Conservation (phyloP, 2,888 invertebrate genomes). For the Eristalinus aeneus region DNA sequence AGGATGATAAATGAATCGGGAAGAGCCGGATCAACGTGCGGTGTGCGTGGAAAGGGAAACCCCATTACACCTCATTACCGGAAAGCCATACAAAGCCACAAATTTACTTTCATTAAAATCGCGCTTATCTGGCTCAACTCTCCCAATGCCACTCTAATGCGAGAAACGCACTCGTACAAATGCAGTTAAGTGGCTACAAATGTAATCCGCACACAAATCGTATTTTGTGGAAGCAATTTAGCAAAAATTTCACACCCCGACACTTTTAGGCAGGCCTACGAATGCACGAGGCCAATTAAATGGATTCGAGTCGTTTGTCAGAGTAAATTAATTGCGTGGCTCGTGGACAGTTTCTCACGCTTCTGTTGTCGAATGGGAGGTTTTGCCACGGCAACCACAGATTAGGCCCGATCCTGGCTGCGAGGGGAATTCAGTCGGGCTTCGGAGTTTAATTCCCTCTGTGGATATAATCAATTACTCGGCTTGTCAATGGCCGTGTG, state of each 20-base stretch:
- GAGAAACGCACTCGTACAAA: not conserved
- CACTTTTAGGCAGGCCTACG: not conserved
- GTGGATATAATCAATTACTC: too few relatives aligned
- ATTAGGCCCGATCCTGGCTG: too few relatives aligned
- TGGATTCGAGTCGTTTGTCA: not conserved
- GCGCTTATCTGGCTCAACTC: not conserved
- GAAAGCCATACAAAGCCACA: not conserved
- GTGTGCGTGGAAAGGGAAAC: not conserved
- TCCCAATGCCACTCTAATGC: not conserved
- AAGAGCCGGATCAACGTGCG: not conserved
- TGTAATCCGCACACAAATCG: not conserved
- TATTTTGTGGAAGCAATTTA: not conserved
- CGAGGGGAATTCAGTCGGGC: too few relatives aligned
- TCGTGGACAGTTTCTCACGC: too few relatives aligned
- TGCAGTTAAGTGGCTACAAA: not conserved
- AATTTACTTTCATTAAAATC: not conserved
- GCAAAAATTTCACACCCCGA: not conserved
- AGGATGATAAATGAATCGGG: not conserved
- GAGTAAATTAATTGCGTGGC: not conserved
- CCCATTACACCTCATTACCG: not conserved
- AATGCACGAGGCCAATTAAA: not conserved
- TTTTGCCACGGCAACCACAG: not conserved
- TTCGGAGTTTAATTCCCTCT: too few relatives aligned
- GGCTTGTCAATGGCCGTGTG: too few relatives aligned
- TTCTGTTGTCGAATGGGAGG: not conserved